Conservation (phyloP, 2,113 vertebrate genomes). For the Plectropomus leopardus region DNA sequence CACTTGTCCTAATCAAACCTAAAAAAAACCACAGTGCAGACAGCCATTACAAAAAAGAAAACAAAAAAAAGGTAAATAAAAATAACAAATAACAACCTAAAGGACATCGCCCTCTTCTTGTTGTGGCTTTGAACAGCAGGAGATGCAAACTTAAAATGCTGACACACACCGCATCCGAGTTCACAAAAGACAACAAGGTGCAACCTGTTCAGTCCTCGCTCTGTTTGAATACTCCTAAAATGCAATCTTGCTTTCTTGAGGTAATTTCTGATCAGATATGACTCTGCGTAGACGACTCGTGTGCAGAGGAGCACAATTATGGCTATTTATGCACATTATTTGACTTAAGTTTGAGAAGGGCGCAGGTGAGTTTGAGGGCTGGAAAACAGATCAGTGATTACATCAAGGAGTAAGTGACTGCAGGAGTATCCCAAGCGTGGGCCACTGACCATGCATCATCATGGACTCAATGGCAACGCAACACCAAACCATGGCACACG, state of each 20-base stretch:
- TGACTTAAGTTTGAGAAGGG: neutral
- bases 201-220: constrained; percentile 53
- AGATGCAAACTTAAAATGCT: constrained; percentile 74
- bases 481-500: constrained; percentile 71
- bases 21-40: constrained; percentile 45
- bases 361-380: constrained; percentile 21
- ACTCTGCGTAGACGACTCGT: neutral
- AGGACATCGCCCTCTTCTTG: constrained; percentile 14
- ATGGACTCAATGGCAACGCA: constrained; percentile 72
- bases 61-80: neutral
- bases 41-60: constrained; percentile 37
- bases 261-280: constrained; percentile 70
- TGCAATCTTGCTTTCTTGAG: constrained; percentile 69
- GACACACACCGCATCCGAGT: constrained; percentile 66
- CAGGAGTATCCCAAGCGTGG: constrained; percentile 75
- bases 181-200: constrained; percentile 74
- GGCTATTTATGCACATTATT: neutral
- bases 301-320: neutral
- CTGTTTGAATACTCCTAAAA: constrained; percentile 73
- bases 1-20: constrained; percentile 12
- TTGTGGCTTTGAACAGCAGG: constrained; percentile 43
- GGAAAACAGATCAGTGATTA: constrained; percentile 72
- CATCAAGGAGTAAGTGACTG: constrained; percentile 71
- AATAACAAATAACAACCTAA: constrained; percentile 39
- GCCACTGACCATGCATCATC: constrained; percentile 76